Evolutionary conservation across 2,113 vertebrate species (phyloP), one percentile per base, ranked within the genome.

Genomic region (Takifugu flavidus): DNA sequence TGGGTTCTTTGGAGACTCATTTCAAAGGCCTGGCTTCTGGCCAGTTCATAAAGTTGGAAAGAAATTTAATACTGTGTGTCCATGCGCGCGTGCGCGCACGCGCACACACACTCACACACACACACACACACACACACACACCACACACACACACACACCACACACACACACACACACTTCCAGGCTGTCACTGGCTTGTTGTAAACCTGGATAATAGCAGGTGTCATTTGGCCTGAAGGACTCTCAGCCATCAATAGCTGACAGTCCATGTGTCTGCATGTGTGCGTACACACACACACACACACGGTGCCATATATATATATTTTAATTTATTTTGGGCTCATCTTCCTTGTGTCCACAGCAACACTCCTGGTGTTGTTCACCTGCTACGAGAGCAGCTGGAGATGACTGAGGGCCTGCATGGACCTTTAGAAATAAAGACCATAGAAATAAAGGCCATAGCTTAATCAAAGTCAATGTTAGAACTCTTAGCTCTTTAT

Each of bases 61-160:
- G 62, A 49, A 49, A 56, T 53, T 59, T 54, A 49, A 57, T 56
- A 66, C 53, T 12, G 1, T 69, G 56, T 43, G 34, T 49, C 58
- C 74, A 56, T 46, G 25, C 70, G 60, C 28, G 45, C 52, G n/a
- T 20, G 45, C 57, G 62, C 53, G 69, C 15, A 49, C 46, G 7
- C 46, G 20, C 12, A n/a, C 46, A 49, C 44, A 45, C 44, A 45
- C 44, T 13, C 44, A 45, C 44, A 45, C 44, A 45, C 12, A 45
- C 44, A 45, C 44, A 45, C 44, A 45, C 44, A 15, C 44, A 6
- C 44, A 45, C 44, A 45, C 53, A 68, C 44, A 62, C 28, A 64
- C 59, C 59, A 71, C 74, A 61, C 42, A 47, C 70, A 12, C 11
- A 57, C 26, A 45, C 55, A 45, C 15, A 62, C 53, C 47, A 47